Evolutionary conservation across 1,140 invertebrate species (phyloP).

Genomic region (Lamellibrachia luymesi): DNA sequence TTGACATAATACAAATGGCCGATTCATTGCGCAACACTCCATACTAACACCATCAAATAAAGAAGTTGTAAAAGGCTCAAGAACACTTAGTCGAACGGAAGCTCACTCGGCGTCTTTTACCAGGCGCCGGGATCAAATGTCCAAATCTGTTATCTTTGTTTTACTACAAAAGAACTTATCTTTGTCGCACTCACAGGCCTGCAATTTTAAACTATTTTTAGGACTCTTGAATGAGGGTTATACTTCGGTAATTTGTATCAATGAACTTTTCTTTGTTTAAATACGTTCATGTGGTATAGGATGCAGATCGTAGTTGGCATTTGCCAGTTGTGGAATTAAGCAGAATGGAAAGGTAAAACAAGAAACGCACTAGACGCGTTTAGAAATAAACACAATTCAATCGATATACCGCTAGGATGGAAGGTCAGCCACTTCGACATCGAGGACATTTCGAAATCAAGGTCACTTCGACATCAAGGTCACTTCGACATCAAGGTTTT

Average conservation of each 20-base stretch:
- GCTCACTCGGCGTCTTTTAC: neutral
- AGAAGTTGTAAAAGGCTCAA: neutral
- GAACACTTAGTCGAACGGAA: neutral
- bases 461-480: no score
- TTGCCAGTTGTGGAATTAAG: no score
- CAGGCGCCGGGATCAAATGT: neutral
- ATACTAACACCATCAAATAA: neutral
- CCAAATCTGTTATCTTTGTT: neutral
- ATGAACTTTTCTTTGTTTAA: no score
- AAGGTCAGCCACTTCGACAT: no score
- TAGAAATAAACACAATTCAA: no score
- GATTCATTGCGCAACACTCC: neutral
- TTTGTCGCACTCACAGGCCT: neutral
- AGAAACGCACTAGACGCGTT: no score
- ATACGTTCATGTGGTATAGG: no score
- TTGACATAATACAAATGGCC: neutral
- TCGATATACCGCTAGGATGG: no score
- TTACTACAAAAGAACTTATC: neutral
- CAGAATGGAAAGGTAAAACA: no score
- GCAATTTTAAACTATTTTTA: neutral
- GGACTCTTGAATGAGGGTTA: neutral
- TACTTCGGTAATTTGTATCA: neutral
- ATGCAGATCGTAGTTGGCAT: no score
- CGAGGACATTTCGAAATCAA: no score
- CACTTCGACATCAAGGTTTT: no score